Percentiles rank a stretch among this genome's conserved stretches.
These are phyloP conservation scores for Metacarcinus magister DNA, from an alignment of 2,888 invertebrate species.

Conservation along the genomic window DNA sequence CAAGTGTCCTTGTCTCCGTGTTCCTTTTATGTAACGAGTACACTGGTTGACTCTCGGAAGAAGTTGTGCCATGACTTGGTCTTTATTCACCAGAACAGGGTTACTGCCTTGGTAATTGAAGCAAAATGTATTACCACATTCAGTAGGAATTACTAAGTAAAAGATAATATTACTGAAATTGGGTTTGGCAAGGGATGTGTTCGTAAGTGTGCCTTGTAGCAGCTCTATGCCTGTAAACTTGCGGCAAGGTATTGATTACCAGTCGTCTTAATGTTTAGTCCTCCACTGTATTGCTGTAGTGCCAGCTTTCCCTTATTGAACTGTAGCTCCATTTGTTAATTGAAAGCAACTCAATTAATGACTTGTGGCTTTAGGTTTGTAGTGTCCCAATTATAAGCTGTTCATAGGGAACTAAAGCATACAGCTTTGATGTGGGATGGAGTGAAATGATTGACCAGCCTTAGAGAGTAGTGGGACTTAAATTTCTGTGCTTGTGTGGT, in stretches of 20 bases:
- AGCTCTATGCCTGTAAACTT: background rate
- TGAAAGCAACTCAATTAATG: background rate
- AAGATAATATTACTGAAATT: background rate
- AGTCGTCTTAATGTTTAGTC: background rate
- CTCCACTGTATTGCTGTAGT: background rate
- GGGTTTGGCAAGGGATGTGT: background rate
- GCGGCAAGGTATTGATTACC: background rate
- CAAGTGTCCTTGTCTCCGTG: background rate
- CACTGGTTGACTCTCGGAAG: background rate
- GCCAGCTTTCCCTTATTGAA: constrained; percentile 2
- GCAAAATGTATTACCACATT: background rate
- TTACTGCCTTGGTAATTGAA: background rate
- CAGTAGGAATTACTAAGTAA: background rate
- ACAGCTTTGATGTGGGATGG: background rate
- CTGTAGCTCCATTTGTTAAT: background rate
- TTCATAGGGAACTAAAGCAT: background rate
- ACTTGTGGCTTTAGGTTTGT: background rate
- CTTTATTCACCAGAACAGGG: background rate
- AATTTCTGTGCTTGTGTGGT: background rate
- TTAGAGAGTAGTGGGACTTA: too few relatives aligned
- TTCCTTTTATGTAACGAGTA: background rate
- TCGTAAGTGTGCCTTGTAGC: background rate
- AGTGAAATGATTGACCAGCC: background rate
- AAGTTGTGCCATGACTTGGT: background rate
- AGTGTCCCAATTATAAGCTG: background rate